phyloP scores from a whole-genome alignment of 1,140 invertebrate species.

The Dendrolimus kikuchii region DNA sequence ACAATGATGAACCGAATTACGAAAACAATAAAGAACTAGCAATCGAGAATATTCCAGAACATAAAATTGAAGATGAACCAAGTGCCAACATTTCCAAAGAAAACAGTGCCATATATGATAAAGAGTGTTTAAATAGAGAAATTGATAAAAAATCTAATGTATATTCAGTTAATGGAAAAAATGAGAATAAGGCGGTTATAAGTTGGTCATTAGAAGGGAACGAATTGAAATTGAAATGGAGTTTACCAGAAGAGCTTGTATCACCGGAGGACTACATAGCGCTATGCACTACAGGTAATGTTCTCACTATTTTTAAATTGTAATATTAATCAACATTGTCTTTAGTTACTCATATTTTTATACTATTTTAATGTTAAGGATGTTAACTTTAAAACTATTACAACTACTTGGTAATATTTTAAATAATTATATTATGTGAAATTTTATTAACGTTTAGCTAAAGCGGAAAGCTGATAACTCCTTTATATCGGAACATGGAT shows the following conservation, averaged over 20 bases:
- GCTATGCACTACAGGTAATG: constrained; percentile 52
- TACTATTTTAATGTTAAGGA: too few species aligned
- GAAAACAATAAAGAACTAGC: constrained; percentile 13
- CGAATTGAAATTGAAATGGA: constrained; percentile 42
- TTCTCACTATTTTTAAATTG: too few species aligned
- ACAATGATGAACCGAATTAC: constrained; percentile 19
- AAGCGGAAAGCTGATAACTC: too few species aligned
- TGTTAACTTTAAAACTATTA: too few species aligned
- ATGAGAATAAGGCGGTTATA: constrained; percentile 22
- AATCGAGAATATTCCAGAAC: constrained; percentile 15
- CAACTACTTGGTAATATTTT: too few species aligned
- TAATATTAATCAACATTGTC: too few species aligned
- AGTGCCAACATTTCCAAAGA: constrained; percentile 33
- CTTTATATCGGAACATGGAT: too few species aligned
- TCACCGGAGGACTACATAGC: constrained; percentile 49
- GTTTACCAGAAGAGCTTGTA: constrained; percentile 32
- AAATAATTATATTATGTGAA: too few species aligned
- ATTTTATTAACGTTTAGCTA: too few species aligned
- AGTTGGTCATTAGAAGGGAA: constrained; percentile 33
- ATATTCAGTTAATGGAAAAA: constrained; percentile 21
- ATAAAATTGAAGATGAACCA: constrained; percentile 12
- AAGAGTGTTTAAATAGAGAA: constrained; percentile 27
- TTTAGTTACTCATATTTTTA: too few species aligned
- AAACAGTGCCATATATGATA: constrained; percentile 26
- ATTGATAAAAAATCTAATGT: constrained; percentile 25